Percentiles rank a stretch among this genome's conserved stretches.
phyloP scores from a whole-genome alignment of 2,797 vertebrate species.

The Cottoperca gobio region DNA sequence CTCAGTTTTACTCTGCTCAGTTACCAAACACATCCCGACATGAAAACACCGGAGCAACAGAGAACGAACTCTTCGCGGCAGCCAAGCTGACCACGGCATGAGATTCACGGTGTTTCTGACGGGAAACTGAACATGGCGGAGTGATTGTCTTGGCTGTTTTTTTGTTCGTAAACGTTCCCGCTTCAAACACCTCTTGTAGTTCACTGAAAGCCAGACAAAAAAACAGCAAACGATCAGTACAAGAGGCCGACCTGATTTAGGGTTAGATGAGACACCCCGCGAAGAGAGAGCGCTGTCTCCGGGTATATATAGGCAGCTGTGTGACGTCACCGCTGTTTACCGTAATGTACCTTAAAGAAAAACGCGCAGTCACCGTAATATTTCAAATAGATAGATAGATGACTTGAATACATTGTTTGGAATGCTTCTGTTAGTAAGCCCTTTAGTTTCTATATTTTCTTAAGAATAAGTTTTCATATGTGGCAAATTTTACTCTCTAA shows the following conservation, averaged over 20 bases:
- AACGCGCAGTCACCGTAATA: conserved; percentile 15
- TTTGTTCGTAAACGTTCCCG: neutral
- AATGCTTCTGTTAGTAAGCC: neutral
- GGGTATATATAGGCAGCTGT: conserved; percentile 45
- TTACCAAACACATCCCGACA: conserved; percentile 15
- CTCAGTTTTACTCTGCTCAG: conserved; percentile 81
- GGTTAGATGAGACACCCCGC: conserved; percentile 78
- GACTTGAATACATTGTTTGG: neutral
- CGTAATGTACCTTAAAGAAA: conserved; percentile 22
- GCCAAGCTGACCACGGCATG: conserved; percentile 75
- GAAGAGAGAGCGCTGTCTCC: fast-evolving
- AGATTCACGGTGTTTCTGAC: conserved; percentile 41
- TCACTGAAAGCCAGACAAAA: conserved; percentile 73
- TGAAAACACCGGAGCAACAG: conserved; percentile 69
- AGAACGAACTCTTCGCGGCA: conserved; percentile 83
- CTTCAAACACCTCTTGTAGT: conserved; percentile 57
- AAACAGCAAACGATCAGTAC: conserved; percentile 73
- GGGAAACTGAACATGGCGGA: conserved; percentile 69
- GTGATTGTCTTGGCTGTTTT: conserved; percentile 74
- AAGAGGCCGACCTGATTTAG: conserved; percentile 19
- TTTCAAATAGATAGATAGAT: neutral
- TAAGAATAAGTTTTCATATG: neutral
- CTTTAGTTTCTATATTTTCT: neutral
- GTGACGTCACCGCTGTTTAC: conserved; percentile 61
- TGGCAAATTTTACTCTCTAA: neutral